Evolutionary conservation across 2,888 invertebrate species (phyloP).

Genomic region (Eledone cirrhosa): DNA sequence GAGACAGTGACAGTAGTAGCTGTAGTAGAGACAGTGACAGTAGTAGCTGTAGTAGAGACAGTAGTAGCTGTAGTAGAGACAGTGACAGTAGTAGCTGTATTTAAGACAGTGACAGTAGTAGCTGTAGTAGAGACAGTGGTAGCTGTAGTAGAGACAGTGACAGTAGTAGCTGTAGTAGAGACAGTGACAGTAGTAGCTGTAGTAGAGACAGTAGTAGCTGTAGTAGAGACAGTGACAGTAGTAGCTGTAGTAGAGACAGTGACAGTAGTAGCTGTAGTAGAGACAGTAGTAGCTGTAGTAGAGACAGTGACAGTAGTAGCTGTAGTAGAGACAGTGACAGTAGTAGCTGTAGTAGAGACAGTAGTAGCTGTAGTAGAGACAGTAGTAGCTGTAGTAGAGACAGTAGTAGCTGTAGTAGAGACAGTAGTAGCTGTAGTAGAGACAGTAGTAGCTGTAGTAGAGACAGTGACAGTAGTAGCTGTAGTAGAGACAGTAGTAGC

Average conservation of each 20-base stretch:
- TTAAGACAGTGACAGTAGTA: neutral
- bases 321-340: neutral
- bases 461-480: neutral
- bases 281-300: neutral
- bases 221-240: neutral
- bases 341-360: neutral
- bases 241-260: neutral
- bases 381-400: neutral
- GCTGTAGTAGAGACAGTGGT: neutral
- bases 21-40: conserved; percentile 7
- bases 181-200: neutral
- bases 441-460: neutral
- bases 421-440: neutral
- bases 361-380: neutral
- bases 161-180: neutral
- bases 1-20: conserved; percentile 8
- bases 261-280: neutral
- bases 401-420: neutral
- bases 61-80: neutral
- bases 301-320: neutral
- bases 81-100: too few relatives aligned
- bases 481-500: neutral
- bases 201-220: neutral
- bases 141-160: neutral
- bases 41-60: neutral